phyloP scores from a whole-genome alignment of 1,140 invertebrate species.

The Musca domestica region DNA sequence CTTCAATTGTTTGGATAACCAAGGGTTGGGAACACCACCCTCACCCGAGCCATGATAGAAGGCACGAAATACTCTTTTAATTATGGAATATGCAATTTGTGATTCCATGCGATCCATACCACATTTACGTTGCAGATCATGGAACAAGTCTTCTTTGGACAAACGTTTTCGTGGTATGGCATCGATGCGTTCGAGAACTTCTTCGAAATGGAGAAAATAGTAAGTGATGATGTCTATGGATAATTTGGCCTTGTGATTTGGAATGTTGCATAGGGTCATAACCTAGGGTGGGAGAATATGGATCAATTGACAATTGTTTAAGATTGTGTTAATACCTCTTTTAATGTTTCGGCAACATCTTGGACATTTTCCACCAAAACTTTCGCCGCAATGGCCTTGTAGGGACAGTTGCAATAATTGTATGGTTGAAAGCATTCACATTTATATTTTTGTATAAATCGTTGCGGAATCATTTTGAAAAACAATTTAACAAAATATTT shows the following conservation, averaged over 20 bases:
- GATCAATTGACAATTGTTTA: neutral
- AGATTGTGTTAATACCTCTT: neutral
- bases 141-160: constrained; percentile 41
- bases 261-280: constrained; percentile 41
- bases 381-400: neutral
- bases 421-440: constrained; percentile 24
- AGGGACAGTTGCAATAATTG: constrained; percentile 22
- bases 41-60: constrained; percentile 37
- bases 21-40: constrained; percentile 34
- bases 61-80: constrained; percentile 40
- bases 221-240: constrained; percentile 29
- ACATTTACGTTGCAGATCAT: constrained; percentile 36
- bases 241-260: constrained; percentile 33
- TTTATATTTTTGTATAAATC: constrained; percentile 22
- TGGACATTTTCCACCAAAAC: constrained; percentile 14
- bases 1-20: constrained; percentile 34
- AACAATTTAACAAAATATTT: too few species aligned
- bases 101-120: constrained; percentile 40
- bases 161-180: constrained; percentile 40
- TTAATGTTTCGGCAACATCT: constrained; percentile 20
- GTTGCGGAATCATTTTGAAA: constrained; percentile 15
- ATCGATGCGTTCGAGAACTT: constrained; percentile 35
- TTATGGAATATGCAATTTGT: constrained; percentile 43
- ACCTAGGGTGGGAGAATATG: constrained; percentile 10
- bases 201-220: constrained; percentile 39